These are phyloP conservation scores for Eupithecia inturbata DNA, from an alignment of 2,888 invertebrate species.

Conservation along the genomic window DNA sequence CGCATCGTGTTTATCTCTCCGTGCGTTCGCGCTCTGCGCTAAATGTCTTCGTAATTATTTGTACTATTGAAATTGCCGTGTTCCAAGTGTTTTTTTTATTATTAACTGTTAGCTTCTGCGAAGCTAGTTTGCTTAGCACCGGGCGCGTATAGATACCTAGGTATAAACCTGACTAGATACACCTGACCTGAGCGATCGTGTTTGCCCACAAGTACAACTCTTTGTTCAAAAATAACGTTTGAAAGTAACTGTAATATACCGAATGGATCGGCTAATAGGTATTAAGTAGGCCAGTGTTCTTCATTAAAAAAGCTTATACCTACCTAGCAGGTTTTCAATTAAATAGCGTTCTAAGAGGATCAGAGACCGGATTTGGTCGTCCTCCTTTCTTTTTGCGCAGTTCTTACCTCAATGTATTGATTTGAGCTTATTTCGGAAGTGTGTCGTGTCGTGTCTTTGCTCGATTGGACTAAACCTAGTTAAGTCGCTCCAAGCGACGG, in stretches of 20 bases:
- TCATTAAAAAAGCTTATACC: constrained; percentile 6
- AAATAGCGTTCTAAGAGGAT: constrained; percentile 24
- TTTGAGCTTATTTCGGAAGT: constrained; percentile 12
- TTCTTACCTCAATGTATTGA: constrained; percentile 12
- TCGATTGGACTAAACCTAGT: constrained; percentile 35
- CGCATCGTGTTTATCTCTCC: constrained; percentile 60
- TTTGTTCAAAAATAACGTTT: constrained; percentile 20
- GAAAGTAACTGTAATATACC: constrained; percentile 32
- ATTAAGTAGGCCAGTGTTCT: constrained; percentile 31
- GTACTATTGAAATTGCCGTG: constrained; percentile 61
- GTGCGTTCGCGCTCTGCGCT: constrained; percentile 50
- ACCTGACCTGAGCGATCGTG: background rate
- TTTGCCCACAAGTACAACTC: constrained; percentile 5
- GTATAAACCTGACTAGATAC: background rate
- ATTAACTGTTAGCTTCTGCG: constrained; percentile 45
- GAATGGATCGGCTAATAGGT: constrained; percentile 15
- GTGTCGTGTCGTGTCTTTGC: constrained; percentile 19
- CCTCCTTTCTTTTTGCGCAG: constrained; percentile 15
- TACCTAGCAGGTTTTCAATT: constrained; percentile 32
- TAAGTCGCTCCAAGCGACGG: constrained; percentile 25
- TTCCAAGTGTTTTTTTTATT: constrained; percentile 43
- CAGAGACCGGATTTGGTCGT: constrained; percentile 17
- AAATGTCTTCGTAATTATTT: constrained; percentile 76
- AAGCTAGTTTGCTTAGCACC: constrained; percentile 18
- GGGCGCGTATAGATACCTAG: background rate